Evolutionary conservation across 2,797 vertebrate genomes (phyloP), one percentile per base, ranked within the genome.

Genomic region (Crocodylus rhombifer): DNA sequence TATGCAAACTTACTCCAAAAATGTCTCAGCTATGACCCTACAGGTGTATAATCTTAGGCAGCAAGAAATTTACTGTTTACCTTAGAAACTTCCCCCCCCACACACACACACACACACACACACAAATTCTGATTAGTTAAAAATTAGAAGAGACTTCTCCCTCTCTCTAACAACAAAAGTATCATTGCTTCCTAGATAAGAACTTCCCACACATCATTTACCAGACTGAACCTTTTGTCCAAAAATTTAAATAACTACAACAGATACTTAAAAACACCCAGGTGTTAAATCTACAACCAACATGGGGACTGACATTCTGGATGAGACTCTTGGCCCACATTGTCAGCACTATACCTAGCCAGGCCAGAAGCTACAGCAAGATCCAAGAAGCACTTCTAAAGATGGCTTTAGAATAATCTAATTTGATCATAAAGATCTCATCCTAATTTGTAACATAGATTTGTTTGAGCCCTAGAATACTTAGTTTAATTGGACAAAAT

Each of bases 21-120:
- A 42, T 67, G 58, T 57, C n/a, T 85, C 26, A 21, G 76, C 26
- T 69, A 25, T 33, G 8, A 4, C 11, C 10, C 65, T 67, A n/a
- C 42, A 42, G 33, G 30, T 21, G 18, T 67, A 67, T 8, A 33
- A 20, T 21, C 30, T 67, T 67, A 67, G 30, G 21, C 69, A 64
- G 51, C 84, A 63, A 42, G 26, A 8, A 71, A 25, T 1, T 15
- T 9, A 23, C 26, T 71, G 36, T 16, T 18, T 77, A 61, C 63
- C 36, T 88, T 17, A 21, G 55, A 23, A 82, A 65, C 76, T 6
- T 9, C 42, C 42, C 42, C 42, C 42, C 42, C 3, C 30, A 36
- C 15, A 51, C 1, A 12, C 0, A 30, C 36, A 42, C n/a, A n/a
- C n/a, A n/a, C n/a, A 30, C 30, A 36, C 15, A 51, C 1, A 12